Base-by-base conservation (phyloP, 2,113 vertebrate species). In the Scatophagus argus region DNA sequence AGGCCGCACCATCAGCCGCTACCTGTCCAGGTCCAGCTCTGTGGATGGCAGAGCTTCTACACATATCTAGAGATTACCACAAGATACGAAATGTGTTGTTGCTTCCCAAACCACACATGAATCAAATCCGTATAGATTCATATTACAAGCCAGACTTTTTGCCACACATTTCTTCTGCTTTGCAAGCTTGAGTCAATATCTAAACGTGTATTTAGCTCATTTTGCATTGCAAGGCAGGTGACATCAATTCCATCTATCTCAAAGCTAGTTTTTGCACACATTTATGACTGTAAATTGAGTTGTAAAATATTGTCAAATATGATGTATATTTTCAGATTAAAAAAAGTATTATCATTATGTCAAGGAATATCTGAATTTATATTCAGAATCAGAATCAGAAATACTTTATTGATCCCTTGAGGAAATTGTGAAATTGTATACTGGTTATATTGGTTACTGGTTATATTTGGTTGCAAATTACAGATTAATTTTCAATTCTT, bases 21-120 rank as follows among this genome's bases (percentile, higher is more conserved):
- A 88, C 59, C 85, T 94, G 21, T 93, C 93, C 68, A 85, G 91
- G 73, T 91, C 93, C 61, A 93, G 87, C 85, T 91, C 94, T 7
- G 51, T 86, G 65, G 93, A 94, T 2, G 34, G 29, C 54, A 87
- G 85, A 88, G 87, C 72, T 5, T 94, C 93, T 11, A 94, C 92
- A 11, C 78, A 87, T 68, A 89, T 95, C 34, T 94, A 90, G 83
- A 82, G 60, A 60, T 36, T 21, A 32, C 31, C 21, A 65, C 8
- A 46, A 23, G 1, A 27, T 43, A 10, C 67, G 1, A 67, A 36
- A 68, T 39, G 29, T 46, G 29, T 27, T 46, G 8, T 27, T 46
- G 8, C 19, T 12, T 36, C 12, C 1, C 1, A 41, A 5, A 19
- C 32, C 25, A 34, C 55, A 25, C 7, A 23, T 56, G 5, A 70